phyloP scores from a whole-genome alignment of 2,888 invertebrate genomes.

The Seira musarum region DNA sequence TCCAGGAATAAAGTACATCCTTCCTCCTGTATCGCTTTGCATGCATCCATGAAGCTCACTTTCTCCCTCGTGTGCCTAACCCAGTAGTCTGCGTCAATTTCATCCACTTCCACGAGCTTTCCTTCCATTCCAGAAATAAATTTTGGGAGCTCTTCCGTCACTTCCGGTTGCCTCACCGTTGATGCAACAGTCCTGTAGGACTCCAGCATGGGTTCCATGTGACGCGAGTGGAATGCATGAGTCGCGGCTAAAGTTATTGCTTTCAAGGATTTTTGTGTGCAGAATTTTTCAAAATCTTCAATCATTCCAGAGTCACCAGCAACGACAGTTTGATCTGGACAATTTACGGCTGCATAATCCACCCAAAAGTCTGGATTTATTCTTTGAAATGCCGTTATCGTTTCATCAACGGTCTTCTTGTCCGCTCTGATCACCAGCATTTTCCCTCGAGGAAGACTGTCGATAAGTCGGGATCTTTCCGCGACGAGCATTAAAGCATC shows the following conservation, averaged over 20 bases:
- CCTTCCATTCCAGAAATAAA: conserved; percentile 57
- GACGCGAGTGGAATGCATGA: conserved; percentile 54
- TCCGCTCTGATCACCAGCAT: conserved; percentile 60
- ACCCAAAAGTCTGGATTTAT: conserved; percentile 8
- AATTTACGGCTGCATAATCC: no score
- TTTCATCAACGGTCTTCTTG: conserved; percentile 15
- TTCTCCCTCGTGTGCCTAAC: conserved; percentile 54
- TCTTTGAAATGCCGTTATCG: background rate
- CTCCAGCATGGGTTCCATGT: conserved; percentile 59
- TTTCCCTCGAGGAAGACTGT: conserved; percentile 49
- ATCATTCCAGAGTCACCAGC: conserved; percentile 40
- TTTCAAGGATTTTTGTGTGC: conserved; percentile 21
- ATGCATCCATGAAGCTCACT: conserved; percentile 45
- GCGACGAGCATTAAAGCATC: conserved; percentile 58
- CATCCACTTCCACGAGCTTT: conserved; percentile 15
- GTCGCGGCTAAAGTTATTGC: conserved; percentile 37
- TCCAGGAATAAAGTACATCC: conserved; percentile 23
- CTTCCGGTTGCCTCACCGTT: conserved; percentile 4
- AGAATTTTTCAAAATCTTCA: background rate
- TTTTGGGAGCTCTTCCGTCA: background rate
- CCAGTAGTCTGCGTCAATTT: conserved; percentile 51
- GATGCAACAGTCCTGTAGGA: conserved; percentile 26
- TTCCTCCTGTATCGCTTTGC: background rate
- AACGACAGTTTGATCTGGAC: conserved; percentile 58
- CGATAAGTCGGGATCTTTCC: conserved; percentile 57